phyloP scores from a whole-genome alignment of 1,140 invertebrate species.

The Leptopilina boulardi region DNA sequence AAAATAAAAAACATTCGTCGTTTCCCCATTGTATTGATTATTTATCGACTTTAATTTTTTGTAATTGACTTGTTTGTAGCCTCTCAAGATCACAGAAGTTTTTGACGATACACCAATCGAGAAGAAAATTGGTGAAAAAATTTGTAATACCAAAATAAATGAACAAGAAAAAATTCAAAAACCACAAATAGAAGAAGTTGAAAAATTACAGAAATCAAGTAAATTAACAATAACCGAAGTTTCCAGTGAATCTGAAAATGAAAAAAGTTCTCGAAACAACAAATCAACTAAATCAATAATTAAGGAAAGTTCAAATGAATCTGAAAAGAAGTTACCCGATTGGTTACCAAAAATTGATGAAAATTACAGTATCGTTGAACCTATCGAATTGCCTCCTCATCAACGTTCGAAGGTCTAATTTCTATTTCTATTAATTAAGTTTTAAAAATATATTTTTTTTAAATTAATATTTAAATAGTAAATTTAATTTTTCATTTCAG shows the following conservation, averaged over 20 bases:
- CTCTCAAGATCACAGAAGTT: conserved; percentile 39
- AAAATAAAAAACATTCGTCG: conserved; percentile 34
- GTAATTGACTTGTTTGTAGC: conserved; percentile 38
- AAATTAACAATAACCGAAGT: conserved; percentile 46
- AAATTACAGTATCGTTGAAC: conserved; percentile 76
- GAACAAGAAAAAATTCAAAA: conserved; percentile 37
- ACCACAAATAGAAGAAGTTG: conserved; percentile 20
- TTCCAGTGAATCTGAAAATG: conserved; percentile 35
- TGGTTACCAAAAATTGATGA: conserved; percentile 72
- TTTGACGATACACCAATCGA: conserved; percentile 41
- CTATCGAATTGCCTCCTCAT: conserved; percentile 80
- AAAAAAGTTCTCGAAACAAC: conserved; percentile 31
- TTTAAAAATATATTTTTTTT: conserved; percentile 42
- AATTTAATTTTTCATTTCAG: conserved; percentile 63
- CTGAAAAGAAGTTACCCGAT: conserved; percentile 60
- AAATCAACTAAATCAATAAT: not conserved
- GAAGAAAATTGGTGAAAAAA: conserved; percentile 55
- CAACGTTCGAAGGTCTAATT: conserved; percentile 79
- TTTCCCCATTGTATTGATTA: conserved; percentile 37
- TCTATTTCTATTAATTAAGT: conserved; percentile 47
- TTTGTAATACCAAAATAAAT: conserved; percentile 38
- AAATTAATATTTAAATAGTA: conserved; percentile 28
- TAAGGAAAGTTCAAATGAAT: conserved; percentile 33
- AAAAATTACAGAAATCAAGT: conserved; percentile 52
- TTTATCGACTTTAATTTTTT: conserved; percentile 13